Base-by-base conservation (phyloP, 2,113 vertebrate species). In the Coreoperca whiteheadi region DNA sequence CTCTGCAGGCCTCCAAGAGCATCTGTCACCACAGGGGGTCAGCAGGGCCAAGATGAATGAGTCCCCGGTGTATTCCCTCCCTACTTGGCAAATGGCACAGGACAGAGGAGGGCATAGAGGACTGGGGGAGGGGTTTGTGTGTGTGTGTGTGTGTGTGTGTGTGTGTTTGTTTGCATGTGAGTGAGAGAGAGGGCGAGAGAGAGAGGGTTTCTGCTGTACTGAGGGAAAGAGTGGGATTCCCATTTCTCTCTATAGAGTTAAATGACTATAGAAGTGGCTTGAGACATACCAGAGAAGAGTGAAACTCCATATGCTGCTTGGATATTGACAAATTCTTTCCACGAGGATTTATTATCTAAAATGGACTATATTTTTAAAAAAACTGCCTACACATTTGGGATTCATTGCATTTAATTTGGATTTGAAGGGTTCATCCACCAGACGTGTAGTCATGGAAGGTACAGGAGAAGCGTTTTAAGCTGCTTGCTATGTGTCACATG, bases 41-140 rank as follows among this genome's bases (percentile, higher is more conserved):
- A 93, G 96, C 94, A 94, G 92, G 95, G 94, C 94, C 92, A 96
- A 98, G 97, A 99, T 97, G 96, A 97, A 99, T 99, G 97, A 95
- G 95, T 95, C 97, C 97, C 96, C 87, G 95, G 96, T 97, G 96
- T 96, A 96, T 96, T 96, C 97, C 94, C 87, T 79, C 90, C 96
- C 92, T 95, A 95, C 93, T 95, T 96, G 97, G 96, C 98, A 99
- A 99, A 99, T 99, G 98, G 98, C 95, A 94, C 82, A 90, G 89
- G 84, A 97, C 95, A 95, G 96, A 95, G 96, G 96, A 96, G 96
- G 96, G 95, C 95, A 93, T 88, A 88, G 94, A 94, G 95, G 93
- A 89, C 89, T 93, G 89, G 91, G 93, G 92, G 94, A 89, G 92
- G 93, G 91, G 78, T 86, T 20, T 90, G 32, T 78, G 72, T 86